Evolutionary conservation across 2,797 vertebrate species (phyloP).

Genomic region (Microhierax caerulescens): DNA sequence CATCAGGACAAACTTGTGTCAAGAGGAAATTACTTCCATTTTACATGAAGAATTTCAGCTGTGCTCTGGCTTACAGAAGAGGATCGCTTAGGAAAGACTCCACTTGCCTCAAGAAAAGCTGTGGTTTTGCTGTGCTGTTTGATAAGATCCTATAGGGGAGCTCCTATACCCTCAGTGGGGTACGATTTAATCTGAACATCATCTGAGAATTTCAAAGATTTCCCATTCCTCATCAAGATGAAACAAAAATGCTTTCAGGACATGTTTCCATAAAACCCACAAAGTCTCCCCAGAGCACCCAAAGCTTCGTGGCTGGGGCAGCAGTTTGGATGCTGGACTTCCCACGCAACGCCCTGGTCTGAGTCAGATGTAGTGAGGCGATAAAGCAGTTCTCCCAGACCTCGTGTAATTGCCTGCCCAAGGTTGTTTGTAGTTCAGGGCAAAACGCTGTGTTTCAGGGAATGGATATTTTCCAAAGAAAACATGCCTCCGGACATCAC

Average conservation of each 20-base stretch:
- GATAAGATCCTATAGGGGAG: not conserved
- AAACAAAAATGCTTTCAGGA: not conserved
- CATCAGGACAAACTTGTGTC: conserved; percentile 45
- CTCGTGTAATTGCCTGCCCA: not conserved
- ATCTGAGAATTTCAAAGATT: not conserved
- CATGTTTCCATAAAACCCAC: not conserved
- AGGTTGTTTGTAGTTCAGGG: not conserved
- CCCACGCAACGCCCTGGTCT: too few relatives aligned
- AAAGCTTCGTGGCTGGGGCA: not conserved
- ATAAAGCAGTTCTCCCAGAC: not conserved
- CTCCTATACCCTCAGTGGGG: not conserved
- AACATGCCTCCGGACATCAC: not conserved
- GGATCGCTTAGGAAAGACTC: not conserved
- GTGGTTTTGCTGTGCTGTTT: not conserved
- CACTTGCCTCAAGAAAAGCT: not conserved
- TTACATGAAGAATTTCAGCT: not conserved
- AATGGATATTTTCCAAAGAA: not conserved
- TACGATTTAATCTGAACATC: not conserved
- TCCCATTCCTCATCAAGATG: not conserved
- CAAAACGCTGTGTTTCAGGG: not conserved
- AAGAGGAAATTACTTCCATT: conserved; percentile 32
- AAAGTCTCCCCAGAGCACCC: not conserved
- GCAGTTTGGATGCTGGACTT: not conserved
- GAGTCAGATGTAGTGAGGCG: not conserved
- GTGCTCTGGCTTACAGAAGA: not conserved